Evolutionary conservation across 2,888 invertebrate species (phyloP).

Genomic region (Cerceris rybyensis): DNA sequence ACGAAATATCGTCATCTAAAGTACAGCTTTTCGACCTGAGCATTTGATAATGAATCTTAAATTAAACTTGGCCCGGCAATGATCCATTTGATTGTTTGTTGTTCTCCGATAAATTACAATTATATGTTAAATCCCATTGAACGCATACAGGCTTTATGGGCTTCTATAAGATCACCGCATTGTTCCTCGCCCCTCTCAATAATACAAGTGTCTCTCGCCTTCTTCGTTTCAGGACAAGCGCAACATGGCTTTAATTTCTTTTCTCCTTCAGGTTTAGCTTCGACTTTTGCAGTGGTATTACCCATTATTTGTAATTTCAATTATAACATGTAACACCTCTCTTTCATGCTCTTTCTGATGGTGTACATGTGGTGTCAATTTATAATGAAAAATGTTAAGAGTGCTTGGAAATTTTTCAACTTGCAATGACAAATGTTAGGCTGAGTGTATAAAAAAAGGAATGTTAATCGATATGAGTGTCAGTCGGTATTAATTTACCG

Average conservation of each 20-base stretch:
- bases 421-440: no score
- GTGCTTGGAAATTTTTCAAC: no score
- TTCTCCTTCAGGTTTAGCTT: constrained; percentile 77
- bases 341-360: no score
- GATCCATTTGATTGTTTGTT: not conserved
- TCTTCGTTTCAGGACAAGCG: constrained; percentile 98
- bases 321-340: not conserved
- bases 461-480: not conserved
- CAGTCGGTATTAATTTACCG: not conserved
- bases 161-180: constrained; percentile 94
- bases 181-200: constrained; percentile 95
- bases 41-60: constrained; percentile 18
- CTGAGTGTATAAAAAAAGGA: no score
- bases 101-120: constrained; percentile 65
- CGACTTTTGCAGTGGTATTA: constrained; percentile 83
- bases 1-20: constrained; percentile 3
- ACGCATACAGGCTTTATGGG: constrained; percentile 98
- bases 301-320: constrained; percentile 82
- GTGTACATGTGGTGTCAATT: no score
- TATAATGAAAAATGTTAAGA: no score
- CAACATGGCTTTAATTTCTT: constrained; percentile 96
- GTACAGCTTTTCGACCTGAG: constrained; percentile 32
- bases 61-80: not conserved
- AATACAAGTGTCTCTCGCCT: constrained; percentile 92
- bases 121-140: constrained; percentile 97